phyloP scores from a whole-genome alignment of 1,140 invertebrate genomes.

The Brachionus rotundiformis region DNA sequence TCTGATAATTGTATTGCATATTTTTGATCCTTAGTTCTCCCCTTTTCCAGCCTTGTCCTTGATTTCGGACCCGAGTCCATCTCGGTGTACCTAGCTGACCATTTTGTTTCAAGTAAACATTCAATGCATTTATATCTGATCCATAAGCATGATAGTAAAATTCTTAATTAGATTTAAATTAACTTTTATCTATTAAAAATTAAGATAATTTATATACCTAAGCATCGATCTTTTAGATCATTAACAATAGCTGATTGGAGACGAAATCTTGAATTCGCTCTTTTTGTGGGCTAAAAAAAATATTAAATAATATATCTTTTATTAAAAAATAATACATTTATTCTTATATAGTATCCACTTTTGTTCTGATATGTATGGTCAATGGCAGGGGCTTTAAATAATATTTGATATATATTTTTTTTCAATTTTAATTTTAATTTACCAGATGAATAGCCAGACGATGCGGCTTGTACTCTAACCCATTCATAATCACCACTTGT shows the following conservation, averaged over 20 bases:
- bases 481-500: slow-evolving; percentile 54
- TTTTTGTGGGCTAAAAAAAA: not conserved
- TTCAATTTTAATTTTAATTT: slow-evolving; percentile 6
- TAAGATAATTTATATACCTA: not conserved
- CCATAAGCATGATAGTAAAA: slow-evolving; percentile 56
- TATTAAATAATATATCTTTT: not conserved
- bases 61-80: slow-evolving; percentile 56
- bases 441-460: not conserved
- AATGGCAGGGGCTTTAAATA: slow-evolving; percentile 56
- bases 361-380: slow-evolving; percentile 53
- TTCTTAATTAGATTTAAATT: not conserved
- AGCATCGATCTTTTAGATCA: not conserved
- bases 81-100: slow-evolving; percentile 3
- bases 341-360: slow-evolving; percentile 49
- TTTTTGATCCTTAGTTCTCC: slow-evolving; percentile 54
- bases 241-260: not conserved
- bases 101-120: slow-evolving; percentile 54
- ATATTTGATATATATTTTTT: not conserved
- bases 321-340: not conserved
- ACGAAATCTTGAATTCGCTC: not conserved
- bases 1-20: slow-evolving; percentile 50
- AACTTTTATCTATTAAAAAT: not conserved
- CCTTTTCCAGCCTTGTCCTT: slow-evolving; percentile 58
- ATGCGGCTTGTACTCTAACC: slow-evolving; percentile 26
- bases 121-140: slow-evolving; percentile 52